Percentiles rank a stretch among this genome's conserved stretches.
Evolutionary conservation across 2,113 vertebrate genomes (phyloP).

Genomic region (Ptilorrhoa leucosticta): DNA sequence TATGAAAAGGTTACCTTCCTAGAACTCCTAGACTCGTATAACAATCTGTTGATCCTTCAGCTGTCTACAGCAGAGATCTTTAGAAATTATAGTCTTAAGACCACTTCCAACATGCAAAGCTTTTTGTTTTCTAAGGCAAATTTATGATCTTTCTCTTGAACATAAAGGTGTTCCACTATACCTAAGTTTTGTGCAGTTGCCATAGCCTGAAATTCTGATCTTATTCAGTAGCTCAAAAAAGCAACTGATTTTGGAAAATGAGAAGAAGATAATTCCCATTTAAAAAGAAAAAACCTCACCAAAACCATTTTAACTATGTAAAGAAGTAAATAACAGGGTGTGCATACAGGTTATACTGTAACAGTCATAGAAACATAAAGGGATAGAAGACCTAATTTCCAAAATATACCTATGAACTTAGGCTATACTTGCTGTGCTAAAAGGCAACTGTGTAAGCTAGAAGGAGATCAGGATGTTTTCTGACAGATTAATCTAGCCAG

Average conservation of each 20-base stretch:
- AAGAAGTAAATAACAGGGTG: not conserved
- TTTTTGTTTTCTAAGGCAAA: not conserved
- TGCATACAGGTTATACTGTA: not conserved
- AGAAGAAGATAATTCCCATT: not conserved
- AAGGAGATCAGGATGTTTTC: not conserved
- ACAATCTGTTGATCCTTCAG: not conserved
- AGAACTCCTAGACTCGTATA: not conserved
- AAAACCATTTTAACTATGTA: not conserved
- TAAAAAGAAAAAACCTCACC: accelerated
- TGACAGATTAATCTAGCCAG: not conserved
- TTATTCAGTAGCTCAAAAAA: not conserved
- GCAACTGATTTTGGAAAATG: not conserved
- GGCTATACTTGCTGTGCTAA: not conserved
- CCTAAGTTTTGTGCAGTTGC: not conserved
- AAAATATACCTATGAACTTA: not conserved
- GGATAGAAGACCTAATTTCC: not conserved
- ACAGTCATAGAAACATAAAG: not conserved
- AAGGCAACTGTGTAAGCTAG: not conserved
- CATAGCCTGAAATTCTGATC: not conserved
- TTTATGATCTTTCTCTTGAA: not conserved
- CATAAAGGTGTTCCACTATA: not conserved
- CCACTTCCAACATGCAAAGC: not conserved
- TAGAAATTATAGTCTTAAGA: not conserved
- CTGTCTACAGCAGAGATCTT: not conserved
- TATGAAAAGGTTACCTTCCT: not conserved